phyloP scores from a whole-genome alignment of 2,797 vertebrate species.

The Ispidina picta region DNA sequence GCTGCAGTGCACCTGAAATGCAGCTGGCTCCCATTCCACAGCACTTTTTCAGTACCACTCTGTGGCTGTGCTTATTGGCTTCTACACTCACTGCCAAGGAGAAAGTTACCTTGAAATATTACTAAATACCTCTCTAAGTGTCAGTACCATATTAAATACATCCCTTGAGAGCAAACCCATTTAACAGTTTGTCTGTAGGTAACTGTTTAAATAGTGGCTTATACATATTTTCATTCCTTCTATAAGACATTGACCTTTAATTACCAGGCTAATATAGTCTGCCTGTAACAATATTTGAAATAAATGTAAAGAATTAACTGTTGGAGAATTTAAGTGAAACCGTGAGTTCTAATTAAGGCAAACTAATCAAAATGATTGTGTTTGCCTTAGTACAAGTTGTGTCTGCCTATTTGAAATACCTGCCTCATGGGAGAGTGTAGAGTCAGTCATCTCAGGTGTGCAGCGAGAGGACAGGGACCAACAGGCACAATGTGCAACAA shows the following conservation, averaged over 20 bases:
- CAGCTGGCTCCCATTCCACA: neutral
- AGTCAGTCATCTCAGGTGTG: neutral
- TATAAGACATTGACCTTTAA: neutral
- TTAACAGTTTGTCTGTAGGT: neutral
- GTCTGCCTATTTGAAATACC: neutral
- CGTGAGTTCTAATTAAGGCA: neutral
- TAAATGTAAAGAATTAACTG: neutral
- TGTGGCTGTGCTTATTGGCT: neutral
- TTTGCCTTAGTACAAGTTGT: neutral
- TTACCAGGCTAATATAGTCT: neutral
- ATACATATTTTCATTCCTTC: neutral
- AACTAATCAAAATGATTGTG: neutral
- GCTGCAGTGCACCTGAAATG: neutral
- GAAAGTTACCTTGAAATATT: neutral
- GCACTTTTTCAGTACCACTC: neutral
- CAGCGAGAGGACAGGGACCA: neutral
- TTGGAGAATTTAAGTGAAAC: neutral
- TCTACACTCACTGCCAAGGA: neutral
- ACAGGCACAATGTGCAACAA: neutral
- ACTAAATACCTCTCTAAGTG: neutral
- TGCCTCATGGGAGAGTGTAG: neutral
- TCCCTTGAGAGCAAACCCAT: neutral
- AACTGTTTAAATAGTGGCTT: neutral
- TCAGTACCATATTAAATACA: neutral
- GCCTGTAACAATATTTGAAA: neutral